Percentiles rank a stretch among this genome's conserved stretches.
Conservation (phyloP, 2,888 invertebrate genomes). For the Acholoe squamosa region DNA sequence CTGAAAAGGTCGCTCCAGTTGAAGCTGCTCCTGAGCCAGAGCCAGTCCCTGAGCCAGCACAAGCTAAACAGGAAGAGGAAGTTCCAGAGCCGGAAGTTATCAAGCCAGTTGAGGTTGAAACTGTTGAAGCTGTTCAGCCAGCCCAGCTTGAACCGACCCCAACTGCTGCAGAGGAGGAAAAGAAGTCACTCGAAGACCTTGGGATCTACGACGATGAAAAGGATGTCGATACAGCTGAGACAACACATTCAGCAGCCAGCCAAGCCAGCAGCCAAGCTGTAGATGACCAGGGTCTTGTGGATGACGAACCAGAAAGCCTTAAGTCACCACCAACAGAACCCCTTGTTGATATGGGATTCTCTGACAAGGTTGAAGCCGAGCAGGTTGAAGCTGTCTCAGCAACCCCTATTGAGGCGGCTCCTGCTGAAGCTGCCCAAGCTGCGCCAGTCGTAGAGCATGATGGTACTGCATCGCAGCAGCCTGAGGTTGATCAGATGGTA, state of each 20-base stretch:
- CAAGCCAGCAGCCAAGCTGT: constrained; percentile 43
- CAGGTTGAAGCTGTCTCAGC: constrained; percentile 33
- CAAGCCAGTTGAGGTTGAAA: constrained; percentile 45
- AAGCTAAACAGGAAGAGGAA: not conserved
- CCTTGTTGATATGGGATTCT: constrained; percentile 21
- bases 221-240: constrained; percentile 66
- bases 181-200: constrained; percentile 71
- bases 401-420: constrained; percentile 54
- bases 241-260: constrained; percentile 54
- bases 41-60: not conserved
- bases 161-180: constrained; percentile 49
- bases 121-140: constrained; percentile 49
- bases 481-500: constrained; percentile 64
- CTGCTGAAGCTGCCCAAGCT: constrained; percentile 52
- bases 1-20: not conserved
- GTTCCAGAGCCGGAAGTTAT: constrained; percentile 5
- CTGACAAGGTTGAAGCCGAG: constrained; percentile 53
- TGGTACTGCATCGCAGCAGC: constrained; percentile 25
- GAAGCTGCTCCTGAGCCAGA: constrained; percentile 65
- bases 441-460: constrained; percentile 23
- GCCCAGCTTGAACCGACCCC: constrained; percentile 40
- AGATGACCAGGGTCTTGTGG: constrained; percentile 51
- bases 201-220: constrained; percentile 78
- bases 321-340: not conserved
- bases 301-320: constrained; percentile 5